Evolutionary conservation across 2,888 invertebrate species (phyloP), one percentile per base, ranked within the genome.

Genomic region (Heliconius charithonia): DNA sequence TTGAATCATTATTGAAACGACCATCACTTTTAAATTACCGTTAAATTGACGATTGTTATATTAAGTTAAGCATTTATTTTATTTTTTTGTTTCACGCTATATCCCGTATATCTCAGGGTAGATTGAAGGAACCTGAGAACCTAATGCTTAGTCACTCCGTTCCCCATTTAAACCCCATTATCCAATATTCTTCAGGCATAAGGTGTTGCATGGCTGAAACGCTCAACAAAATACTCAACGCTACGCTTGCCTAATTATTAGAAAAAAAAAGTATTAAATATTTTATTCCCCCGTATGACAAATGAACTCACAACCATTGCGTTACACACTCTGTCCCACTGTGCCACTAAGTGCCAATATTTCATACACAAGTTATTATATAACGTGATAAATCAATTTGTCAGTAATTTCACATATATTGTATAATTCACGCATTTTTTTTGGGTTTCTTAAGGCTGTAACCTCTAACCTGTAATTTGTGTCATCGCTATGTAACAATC

Each of bases 401-500:
- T 71, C 12, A 66, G 45, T 32, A 41, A 51, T 62, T 67, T 72
- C 41, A 73, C 67, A 59, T 72, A 32, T 73, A 67, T 56, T 67
- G 66, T 74, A 63, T 79, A 74, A 80, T 65, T 51, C 37, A 56
- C 65, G 37, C 27, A 25, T 71, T 77, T 59, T 77, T 63, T 56
- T 62, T 59, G 7, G 27, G 4, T 59, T 41, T 67, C 76, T 62
- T 75, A 77, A 72, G 67, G 80, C 45, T 69, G 41, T 9, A 25
- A 78, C 75, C 75, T 80, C 71, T 66, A 32, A 80, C 80, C 78
- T 71, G 66, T 56, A 56, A 41, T 63, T 65, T 66, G 41, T 41
- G 29, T 56, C 56, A 72, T 72, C 51, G 22, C 32, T 45, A 19
- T 70, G 70, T 70, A 69, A 69, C 25, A 69, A 45, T 19, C 7